Evolutionary conservation across 2,888 invertebrate species (phyloP).

Genomic region (Volucella bombylans): DNA sequence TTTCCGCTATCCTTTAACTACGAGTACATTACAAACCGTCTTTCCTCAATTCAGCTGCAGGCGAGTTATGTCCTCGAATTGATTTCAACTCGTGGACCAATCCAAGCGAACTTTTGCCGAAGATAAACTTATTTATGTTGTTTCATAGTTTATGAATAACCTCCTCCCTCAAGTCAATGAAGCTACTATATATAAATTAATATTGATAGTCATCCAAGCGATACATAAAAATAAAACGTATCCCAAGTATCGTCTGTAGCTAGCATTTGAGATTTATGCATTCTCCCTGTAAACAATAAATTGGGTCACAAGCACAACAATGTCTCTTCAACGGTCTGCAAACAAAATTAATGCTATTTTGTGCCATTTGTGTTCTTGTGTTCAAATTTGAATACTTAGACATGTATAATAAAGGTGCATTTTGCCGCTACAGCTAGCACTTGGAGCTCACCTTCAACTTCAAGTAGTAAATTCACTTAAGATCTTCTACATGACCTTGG

Average conservation of each 20-base stretch:
- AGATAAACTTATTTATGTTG: conserved; percentile 68
- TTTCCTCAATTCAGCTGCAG: conserved; percentile 31
- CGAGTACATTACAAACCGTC: conserved; percentile 15
- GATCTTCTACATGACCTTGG: conserved; percentile 35
- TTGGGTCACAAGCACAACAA: conserved; percentile 47
- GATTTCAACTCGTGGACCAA: conserved; percentile 42
- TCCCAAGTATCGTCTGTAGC: neutral
- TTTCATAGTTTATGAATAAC: conserved; percentile 59
- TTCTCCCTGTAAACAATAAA: conserved; percentile 53
- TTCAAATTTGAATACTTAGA: conserved; percentile 28
- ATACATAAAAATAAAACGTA: conserved; percentile 51
- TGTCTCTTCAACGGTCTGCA: conserved; percentile 9
- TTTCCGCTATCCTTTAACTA: conserved; percentile 1
- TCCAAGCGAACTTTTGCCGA: conserved; percentile 53
- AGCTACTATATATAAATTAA: conserved; percentile 37
- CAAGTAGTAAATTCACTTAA: conserved; percentile 28
- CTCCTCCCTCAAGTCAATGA: conserved; percentile 32
- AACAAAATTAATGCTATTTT: conserved; percentile 6
- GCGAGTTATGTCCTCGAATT: conserved; percentile 38
- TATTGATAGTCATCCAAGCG: conserved; percentile 46
- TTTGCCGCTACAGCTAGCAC: neutral
- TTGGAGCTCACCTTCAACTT: conserved; percentile 38
- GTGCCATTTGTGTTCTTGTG: conserved; percentile 14
- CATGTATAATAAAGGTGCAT: conserved; percentile 18
- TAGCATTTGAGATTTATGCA: conserved; percentile 46